Conservation (phyloP, 2,113 vertebrate species). For the Alexandromys fortis region DNA sequence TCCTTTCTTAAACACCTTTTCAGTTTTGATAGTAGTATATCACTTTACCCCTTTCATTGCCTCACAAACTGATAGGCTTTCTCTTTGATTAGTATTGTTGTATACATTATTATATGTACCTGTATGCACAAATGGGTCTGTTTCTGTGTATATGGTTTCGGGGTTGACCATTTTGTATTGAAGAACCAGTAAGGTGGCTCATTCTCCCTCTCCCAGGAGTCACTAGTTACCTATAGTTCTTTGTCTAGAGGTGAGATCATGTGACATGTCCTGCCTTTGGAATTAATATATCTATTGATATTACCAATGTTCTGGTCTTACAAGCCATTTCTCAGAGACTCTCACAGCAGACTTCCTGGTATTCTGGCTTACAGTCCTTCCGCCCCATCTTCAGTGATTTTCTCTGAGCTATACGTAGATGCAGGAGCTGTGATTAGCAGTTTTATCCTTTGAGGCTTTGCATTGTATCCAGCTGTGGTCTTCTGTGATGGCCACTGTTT, state of each 20-base stretch:
- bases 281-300: background rate
- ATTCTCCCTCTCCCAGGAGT: background rate
- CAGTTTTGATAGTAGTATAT: background rate
- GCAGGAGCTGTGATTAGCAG: background rate
- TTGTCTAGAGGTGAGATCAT: background rate
- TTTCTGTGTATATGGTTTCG: background rate
- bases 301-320: background rate
- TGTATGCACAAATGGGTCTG: background rate
- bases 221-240: background rate
- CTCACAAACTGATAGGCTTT: background rate
- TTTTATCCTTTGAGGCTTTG: background rate
- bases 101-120: background rate
- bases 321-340: background rate
- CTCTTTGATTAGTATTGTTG: background rate
- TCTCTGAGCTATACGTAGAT: background rate
- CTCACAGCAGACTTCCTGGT: background rate
- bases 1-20: background rate
- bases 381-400: background rate
- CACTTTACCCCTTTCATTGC: background rate
- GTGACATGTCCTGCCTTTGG: background rate
- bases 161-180: background rate
- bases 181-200: background rate
- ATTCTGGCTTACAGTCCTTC: background rate
- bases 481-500: background rate
- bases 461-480: background rate